These are phyloP conservation scores for Dinomys branickii DNA, from an alignment of 2,113 vertebrate genomes.

Conservation along the genomic window DNA sequence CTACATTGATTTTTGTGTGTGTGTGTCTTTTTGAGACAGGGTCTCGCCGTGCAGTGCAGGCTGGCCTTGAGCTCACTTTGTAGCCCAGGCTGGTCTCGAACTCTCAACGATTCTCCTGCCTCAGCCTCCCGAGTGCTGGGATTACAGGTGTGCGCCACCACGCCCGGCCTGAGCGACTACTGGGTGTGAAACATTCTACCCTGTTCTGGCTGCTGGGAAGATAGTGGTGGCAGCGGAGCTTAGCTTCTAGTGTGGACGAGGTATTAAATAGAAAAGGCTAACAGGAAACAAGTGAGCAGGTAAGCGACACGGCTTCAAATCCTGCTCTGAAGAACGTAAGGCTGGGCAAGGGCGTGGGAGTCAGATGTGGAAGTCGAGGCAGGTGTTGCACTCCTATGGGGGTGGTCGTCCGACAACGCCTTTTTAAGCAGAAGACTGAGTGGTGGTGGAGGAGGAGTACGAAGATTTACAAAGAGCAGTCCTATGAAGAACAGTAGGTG, in stretches of 20 bases:
- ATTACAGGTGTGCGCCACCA: no score
- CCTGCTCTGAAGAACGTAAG: neutral
- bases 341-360: neutral
- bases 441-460: neutral
- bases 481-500: neutral
- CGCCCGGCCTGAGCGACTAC: no score
- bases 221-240: neutral
- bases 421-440: neutral
- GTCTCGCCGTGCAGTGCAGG: no score
- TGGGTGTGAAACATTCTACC: neutral
- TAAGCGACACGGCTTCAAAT: neutral
- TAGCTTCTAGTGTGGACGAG: neutral
- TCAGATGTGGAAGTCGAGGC: neutral
- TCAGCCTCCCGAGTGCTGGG: no score
- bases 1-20: no score
- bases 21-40: no score
- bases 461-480: constrained; percentile 8
- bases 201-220: neutral
- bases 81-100: no score
- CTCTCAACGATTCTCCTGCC: no score
- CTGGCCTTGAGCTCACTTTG: no score
- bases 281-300: neutral
- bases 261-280: neutral
- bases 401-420: neutral
- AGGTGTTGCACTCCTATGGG: neutral